Percentiles rank a stretch among this genome's conserved stretches.
Evolutionary conservation across 2,797 vertebrate genomes (phyloP).

Genomic region (Anisognathus igniventris): DNA sequence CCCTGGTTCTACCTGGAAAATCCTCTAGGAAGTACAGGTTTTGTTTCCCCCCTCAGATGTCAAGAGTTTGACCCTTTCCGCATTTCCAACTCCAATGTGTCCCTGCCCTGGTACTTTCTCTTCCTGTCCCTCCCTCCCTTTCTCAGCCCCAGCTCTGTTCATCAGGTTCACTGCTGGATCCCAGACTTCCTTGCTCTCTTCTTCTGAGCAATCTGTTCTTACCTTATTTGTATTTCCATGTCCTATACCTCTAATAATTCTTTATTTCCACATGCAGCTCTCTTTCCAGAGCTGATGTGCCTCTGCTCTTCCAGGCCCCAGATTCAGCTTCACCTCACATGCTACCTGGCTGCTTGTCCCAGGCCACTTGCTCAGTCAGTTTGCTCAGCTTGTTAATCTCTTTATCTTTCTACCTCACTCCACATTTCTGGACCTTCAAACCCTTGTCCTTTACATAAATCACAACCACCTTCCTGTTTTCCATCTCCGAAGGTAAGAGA

Average conservation of each 20-base stretch:
- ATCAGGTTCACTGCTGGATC: neutral
- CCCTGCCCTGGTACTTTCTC: neutral
- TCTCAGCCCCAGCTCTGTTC: neutral
- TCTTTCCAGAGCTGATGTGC: neutral
- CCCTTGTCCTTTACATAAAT: neutral
- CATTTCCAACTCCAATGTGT: neutral
- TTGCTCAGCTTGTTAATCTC: neutral
- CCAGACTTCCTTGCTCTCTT: neutral
- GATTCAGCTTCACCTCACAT: neutral
- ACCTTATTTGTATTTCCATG: neutral
- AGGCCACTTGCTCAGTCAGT: neutral
- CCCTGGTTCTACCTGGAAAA: neutral
- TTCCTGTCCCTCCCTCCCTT: neutral
- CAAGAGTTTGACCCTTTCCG: neutral
- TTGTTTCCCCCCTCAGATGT: neutral
- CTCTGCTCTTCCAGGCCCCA: neutral
- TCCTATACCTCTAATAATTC: neutral
- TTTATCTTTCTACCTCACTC: neutral
- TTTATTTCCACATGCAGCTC: neutral
- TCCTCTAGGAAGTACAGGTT: neutral
- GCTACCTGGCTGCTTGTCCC: neutral
- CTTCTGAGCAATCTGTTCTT: neutral
- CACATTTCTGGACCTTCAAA: neutral
- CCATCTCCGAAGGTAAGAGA: neutral
- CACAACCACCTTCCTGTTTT: neutral